Evolutionary conservation across 2,888 invertebrate genomes (phyloP), one percentile per base, ranked within the genome.

Genomic region (Acronicta leporina): DNA sequence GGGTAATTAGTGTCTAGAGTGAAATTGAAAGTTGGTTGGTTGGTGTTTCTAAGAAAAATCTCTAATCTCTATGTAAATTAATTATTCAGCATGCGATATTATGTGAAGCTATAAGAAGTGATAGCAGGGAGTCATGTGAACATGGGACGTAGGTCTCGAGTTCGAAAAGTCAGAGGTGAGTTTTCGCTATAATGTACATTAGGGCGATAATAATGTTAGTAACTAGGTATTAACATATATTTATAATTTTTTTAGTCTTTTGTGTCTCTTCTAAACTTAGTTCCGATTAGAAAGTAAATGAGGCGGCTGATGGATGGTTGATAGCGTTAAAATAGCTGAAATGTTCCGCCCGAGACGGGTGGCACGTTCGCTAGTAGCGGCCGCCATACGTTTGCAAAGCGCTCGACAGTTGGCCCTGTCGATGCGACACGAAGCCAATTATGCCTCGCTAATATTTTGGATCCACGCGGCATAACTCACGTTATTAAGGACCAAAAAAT

Each of bases 371-470:
- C 58, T 49, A 30, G 53, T 45, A 30, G 33, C 38, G 57, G 33
- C 41, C 40, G 52, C 57, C 54, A 68, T 64, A 64, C 68, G 48
- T 55, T 52, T 40, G 44, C 44, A 63, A 50, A 47, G 45, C 52
- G 15, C 27, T 47, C 59, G 63, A 66, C 69, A 63, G 53, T 68
- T 55, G 63, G 51, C 38, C 30, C 38, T 61, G 66, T 59, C 68
- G 55, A 74, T 65, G 59, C 62, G 57, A 48, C 64, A 70, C 57
- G 54, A 61, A 69, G 53, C 57, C 63, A 61, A 72, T 66, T 63
- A 69, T 62, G 33, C 45, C 54, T 59, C 30, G 42, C 51, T 72
- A 49, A 63, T 65, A 74, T 59, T 63, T 61, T 33, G 74, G 42
- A 44, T 53, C 47, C 11, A 58, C 46, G 13, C 14, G 52, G 47